A percentile compares a stretch with the other conserved stretches of the same genome.
These are phyloP conservation scores for Villa cingulata DNA, from an alignment of 2,888 invertebrate genomes.

Conservation along the genomic window DNA sequence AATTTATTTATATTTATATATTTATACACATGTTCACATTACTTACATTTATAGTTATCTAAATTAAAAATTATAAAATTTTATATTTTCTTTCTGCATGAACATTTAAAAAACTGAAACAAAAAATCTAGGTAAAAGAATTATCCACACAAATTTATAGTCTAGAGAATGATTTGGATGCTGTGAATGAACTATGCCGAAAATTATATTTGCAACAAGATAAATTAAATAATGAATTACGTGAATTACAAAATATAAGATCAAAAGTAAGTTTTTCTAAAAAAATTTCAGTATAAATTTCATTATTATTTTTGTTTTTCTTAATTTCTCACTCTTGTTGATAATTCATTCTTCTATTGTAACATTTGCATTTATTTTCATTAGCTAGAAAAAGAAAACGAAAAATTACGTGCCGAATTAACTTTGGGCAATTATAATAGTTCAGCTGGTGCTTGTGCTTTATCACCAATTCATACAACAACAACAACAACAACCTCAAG, in stretches of 20 bases:
- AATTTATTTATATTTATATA: too few relatives aligned
- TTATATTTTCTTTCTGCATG: neutral
- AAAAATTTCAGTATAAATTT: neutral
- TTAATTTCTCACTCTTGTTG: too few relatives aligned
- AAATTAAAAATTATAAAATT: neutral
- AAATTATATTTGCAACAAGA: constrained; percentile 55
- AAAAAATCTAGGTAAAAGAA: constrained; percentile 23
- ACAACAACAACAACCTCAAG: neutral
- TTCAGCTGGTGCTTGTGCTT: too few relatives aligned
- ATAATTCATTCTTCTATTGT: too few relatives aligned
- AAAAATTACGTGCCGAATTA: neutral
- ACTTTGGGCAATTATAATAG: too few relatives aligned
- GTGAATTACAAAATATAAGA: constrained; percentile 37
- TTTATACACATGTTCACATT: too few relatives aligned
- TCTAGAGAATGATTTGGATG: constrained; percentile 49
- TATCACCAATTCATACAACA: neutral
- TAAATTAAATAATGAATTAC: constrained; percentile 42
- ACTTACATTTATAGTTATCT: too few relatives aligned
- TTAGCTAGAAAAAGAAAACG: constrained; percentile 35
- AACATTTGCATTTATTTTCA: too few relatives aligned
- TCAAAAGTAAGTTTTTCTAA: constrained; percentile 28
- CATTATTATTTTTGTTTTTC: too few relatives aligned
- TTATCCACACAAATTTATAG: constrained; percentile 44
- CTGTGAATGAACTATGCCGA: constrained; percentile 45
- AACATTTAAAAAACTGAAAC: too few relatives aligned